Evolutionary conservation across 1,140 invertebrate genomes (phyloP).

Genomic region (Oedothorax gibbosus): DNA sequence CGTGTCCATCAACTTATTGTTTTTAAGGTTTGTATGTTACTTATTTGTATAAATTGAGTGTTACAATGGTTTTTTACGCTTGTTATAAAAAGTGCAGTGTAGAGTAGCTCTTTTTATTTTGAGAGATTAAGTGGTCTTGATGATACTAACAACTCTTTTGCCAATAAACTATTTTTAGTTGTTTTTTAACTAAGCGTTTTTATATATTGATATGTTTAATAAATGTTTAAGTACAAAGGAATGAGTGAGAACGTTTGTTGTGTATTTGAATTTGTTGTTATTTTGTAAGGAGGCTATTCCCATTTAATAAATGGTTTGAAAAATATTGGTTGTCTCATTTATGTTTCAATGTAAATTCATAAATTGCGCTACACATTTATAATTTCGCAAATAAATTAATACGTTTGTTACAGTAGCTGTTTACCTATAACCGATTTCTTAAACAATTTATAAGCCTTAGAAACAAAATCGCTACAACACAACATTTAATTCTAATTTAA

Average conservation of each 20-base stretch:
- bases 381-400: no score
- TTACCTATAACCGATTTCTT: no score
- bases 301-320: neutral
- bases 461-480: no score
- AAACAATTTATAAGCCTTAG: no score
- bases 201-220: neutral
- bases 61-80: slow-evolving; percentile 36
- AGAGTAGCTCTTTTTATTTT: slow-evolving; percentile 30
- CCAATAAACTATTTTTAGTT: slow-evolving; percentile 50
- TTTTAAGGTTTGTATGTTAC: slow-evolving; percentile 22
- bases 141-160: slow-evolving; percentile 21
- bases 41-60: slow-evolving; percentile 34
- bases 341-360: no score
- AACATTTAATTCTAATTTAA: no score
- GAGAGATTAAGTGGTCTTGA: slow-evolving; percentile 4
- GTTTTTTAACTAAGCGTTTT: neutral
- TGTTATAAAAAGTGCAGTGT: slow-evolving; percentile 37
- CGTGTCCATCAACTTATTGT: slow-evolving; percentile 4
- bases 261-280: neutral
- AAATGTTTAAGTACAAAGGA: no score
- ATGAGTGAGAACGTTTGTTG: neutral
- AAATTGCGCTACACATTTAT: no score
- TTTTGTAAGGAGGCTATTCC: neutral
- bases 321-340: neutral
- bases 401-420: no score